Evolutionary conservation across 2,113 vertebrate genomes (phyloP), one percentile per base, ranked within the genome.

Genomic region (Austrofundulus limnaeus): DNA sequence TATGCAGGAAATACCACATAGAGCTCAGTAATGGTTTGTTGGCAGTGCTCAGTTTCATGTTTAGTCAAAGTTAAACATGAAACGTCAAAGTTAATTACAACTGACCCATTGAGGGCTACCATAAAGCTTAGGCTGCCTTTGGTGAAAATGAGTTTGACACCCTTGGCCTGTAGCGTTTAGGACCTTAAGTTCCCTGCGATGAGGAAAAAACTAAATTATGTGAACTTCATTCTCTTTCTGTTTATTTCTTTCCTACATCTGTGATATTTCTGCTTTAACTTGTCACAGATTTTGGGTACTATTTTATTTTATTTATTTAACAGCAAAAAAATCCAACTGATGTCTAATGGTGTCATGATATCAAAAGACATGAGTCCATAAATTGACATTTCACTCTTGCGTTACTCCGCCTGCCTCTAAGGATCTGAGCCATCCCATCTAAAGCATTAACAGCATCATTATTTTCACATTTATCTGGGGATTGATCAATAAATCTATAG

Each of bases 401-500:
- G 52, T 51, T 64, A 50, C 70, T 58, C 23, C 71, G 28, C n/a
- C 48, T 53, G 28, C 62, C 73, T 66, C 67, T 60, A 48, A 65
- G 77, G 80, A 70, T 61, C 53, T 11, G 24, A 54, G 64, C 71
- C 45, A 37, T 80, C 66, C 56, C 51, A 68, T 57, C 68, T 67
- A 51, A 50, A 77, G 75, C 46, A 6, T 69, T 80, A 81, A 83
- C 19, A 77, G 69, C 81, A 83, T 87, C 81, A 88, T 91, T 83
- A 89, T 88, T 87, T 77, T 80, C 53, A 12, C 80, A 75, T 88
- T 79, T 89, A 89, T 90, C 84, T 82, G 71, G 52, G 78, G 77
- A 68, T 68, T 8, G 77, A 85, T 93, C 90, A 80, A 91, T 92
- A 92, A 90, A 90, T 93, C 90, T 55, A 88, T 92, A 61, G 53